Evolutionary conservation across 2,888 invertebrate genomes (phyloP).

Genomic region (Pandemis cinnamomeana): DNA sequence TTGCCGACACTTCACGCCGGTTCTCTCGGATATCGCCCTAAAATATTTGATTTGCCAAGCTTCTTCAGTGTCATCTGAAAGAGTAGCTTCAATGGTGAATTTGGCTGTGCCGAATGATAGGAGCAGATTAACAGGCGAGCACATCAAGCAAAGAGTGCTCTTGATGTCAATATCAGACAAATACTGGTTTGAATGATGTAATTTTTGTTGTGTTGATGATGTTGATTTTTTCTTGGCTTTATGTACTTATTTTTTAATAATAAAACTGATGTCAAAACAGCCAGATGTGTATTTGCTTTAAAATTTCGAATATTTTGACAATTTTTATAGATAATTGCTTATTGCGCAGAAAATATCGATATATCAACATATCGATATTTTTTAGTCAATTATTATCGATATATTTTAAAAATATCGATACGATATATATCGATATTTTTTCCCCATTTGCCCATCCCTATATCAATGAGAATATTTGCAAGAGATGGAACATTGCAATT

Average conservation of each 20-base stretch:
- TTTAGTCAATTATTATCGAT: no score
- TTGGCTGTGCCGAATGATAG: constrained; percentile 49
- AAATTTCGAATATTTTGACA: constrained; percentile 42
- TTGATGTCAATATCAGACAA: constrained; percentile 49
- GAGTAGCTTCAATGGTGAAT: constrained; percentile 38
- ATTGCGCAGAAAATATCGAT: constrained; percentile 16
- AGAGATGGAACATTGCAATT: no score
- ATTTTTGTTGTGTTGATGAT: not conserved
- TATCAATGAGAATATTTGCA: no score
- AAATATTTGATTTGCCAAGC: not conserved
- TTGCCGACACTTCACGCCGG: no score
- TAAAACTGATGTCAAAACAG: constrained; percentile 42
- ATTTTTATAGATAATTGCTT: constrained; percentile 41
- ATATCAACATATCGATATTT: constrained; percentile 5
- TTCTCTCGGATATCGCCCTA: no score
- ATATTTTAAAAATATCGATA: not conserved
- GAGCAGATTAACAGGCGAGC: constrained; percentile 50
- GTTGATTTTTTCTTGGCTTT: no score
- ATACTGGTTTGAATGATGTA: constrained; percentile 48
- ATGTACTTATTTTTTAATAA: constrained; percentile 28
- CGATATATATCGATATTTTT: not conserved
- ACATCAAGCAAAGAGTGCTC: constrained; percentile 48
- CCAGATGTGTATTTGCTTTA: constrained; percentile 43
- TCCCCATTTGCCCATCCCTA: not conserved
- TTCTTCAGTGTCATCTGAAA: constrained; percentile 4